A percentile compares a stretch with the other conserved stretches of the same genome.
Conservation (phyloP, 2,113 vertebrate species). For the Neoarius graeffei region DNA sequence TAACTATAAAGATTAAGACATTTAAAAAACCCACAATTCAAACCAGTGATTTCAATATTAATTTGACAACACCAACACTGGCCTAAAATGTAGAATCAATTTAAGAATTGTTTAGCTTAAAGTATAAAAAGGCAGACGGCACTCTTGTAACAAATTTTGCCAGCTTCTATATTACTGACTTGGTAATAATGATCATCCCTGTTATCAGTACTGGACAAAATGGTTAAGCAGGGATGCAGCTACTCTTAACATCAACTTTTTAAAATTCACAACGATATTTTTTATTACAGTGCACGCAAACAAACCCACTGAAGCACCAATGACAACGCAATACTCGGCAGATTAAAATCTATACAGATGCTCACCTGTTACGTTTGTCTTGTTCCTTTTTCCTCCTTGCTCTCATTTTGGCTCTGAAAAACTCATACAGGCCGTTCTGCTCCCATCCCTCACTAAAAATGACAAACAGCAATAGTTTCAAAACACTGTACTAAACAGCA, state of each 20-base stretch:
- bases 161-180: not conserved
- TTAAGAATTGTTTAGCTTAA: not conserved
- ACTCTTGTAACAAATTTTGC: not conserved
- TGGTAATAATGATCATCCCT: not conserved
- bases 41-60: not conserved
- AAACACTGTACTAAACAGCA: not conserved
- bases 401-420: slow-evolving; percentile 97
- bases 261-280: not conserved
- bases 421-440: slow-evolving; percentile 96
- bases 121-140: not conserved
- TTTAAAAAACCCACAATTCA: too few relatives aligned
- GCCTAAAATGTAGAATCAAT: not conserved
- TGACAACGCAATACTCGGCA: not conserved
- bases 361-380: slow-evolving; percentile 89
- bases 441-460: slow-evolving; percentile 93
- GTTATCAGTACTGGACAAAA: not conserved
- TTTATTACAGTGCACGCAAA: not conserved
- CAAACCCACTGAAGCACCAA: not conserved
- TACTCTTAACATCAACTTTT: not conserved
- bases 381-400: slow-evolving; percentile 92
- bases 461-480: not conserved
- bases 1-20: not conserved
- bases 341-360: not conserved
- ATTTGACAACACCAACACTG: not conserved
- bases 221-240: not conserved